Conservation (phyloP, 2,888 invertebrate species). For the Drosophila limbata region DNA sequence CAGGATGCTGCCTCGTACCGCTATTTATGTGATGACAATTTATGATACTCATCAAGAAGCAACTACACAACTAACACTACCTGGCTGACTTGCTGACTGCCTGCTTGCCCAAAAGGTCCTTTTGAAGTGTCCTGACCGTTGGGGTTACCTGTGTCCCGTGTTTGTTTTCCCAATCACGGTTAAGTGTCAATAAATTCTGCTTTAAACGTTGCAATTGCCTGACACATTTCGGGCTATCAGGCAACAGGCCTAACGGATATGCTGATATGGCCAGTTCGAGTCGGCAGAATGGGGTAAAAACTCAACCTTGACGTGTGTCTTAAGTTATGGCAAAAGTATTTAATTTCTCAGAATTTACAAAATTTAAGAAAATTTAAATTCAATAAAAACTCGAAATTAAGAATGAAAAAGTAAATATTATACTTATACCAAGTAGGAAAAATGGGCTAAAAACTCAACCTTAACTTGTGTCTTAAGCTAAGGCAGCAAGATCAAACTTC, state of each 20-base stretch:
- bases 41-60: conserved; percentile 71
- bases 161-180: conserved; percentile 59
- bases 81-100: background rate
- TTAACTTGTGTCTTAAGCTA: conserved; percentile 62
- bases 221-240: conserved; percentile 59
- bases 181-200: conserved; percentile 77
- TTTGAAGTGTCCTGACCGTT: conserved; percentile 12
- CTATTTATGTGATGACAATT: conserved; percentile 83
- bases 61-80: conserved; percentile 45
- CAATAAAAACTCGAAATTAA: background rate
- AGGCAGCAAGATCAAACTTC: conserved; percentile 31
- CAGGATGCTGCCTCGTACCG: conserved; percentile 47
- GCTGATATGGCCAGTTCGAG: conserved; percentile 31
- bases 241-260: conserved; percentile 47
- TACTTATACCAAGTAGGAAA: no score
- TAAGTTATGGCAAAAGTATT: conserved; percentile 56
- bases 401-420: no score
- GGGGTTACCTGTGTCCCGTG: conserved; percentile 28
- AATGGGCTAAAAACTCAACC: background rate
- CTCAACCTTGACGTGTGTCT: conserved; percentile 39
- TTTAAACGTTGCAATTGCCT: conserved; percentile 71
- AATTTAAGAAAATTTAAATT: conserved; percentile 13
- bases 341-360: conserved; percentile 42
- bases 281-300: background rate
- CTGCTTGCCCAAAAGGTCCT: background rate